Base-by-base conservation (phyloP, 2,888 invertebrate genomes). In the Hirtodrosophila histrioides region DNA sequence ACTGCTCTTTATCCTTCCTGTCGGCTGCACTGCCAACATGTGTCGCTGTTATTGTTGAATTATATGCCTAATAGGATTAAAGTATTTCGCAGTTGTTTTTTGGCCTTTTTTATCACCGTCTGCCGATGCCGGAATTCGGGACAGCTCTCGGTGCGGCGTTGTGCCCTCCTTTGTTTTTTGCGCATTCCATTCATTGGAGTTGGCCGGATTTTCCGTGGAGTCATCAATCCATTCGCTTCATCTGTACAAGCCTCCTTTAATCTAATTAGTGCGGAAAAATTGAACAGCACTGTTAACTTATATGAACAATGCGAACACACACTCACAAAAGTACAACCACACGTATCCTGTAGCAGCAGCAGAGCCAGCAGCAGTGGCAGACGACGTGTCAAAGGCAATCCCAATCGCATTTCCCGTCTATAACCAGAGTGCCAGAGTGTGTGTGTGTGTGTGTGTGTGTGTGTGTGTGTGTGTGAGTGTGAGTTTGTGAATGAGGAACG, bases 11-110 rank as follows among this genome's bases (percentile, higher is more conserved):
- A 81, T 80, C 88, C 80, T 86, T 88, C 84, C 86, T 86, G 84
- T 88, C 81, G 79, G 82, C 72, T 78, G 76, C 76, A 69, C 75
- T 66, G 79, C 72, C 85, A 87, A 90, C 89, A 90, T 90, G 90
- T 90, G 89, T 89, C 89, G 89, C 69, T 89, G 89, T 88, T 90
- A 88, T 90, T 89, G 88, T 88, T 89, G 90, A 90, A 90, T 90
- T 90, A 90, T 90, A 88, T 82, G 79, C 83, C 84, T 90, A 90
- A 90, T 90, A 90, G 90, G 90, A 90, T 90, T 90, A 90, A 88
- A 88, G 90, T 82, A 85, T 89, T 90, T 88, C 88, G 70, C 87
- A 84, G 85, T 85, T 82, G 66, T 69, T 29, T 44, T 17, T 31
- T 44, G 2, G 11, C 11, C 8, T 75, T 78, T 81, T 83, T 84